A percentile compares a stretch with the other conserved stretches of the same genome.
Conservation (phyloP, 2,888 invertebrate genomes). For the Latrodectus elegans region DNA sequence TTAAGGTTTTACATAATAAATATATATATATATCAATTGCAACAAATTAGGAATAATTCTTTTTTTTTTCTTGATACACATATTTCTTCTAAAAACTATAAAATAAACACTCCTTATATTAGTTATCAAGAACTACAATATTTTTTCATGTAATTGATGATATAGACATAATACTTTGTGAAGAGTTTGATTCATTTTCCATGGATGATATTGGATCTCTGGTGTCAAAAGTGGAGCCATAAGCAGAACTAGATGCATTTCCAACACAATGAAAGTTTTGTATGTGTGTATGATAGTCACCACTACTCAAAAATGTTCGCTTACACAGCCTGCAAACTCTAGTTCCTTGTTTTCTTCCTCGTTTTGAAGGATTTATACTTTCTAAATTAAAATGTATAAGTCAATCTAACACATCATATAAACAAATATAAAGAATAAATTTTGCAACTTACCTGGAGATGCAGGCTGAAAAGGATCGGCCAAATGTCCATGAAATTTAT, state of each 20-base stretch:
- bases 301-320: conserved; percentile 46
- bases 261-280: conserved; percentile 47
- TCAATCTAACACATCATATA: neutral
- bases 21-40: too few relatives aligned
- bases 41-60: too few relatives aligned
- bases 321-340: conserved; percentile 62
- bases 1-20: too few relatives aligned
- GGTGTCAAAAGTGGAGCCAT: conserved; percentile 19
- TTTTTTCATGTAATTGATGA: neutral
- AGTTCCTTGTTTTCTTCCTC: conserved; percentile 59
- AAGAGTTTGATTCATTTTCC: conserved; percentile 59
- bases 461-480: conserved; percentile 17
- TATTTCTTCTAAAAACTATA: too few relatives aligned
- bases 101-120: too few relatives aligned
- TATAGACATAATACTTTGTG: conserved; percentile 35
- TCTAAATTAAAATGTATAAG: conserved; percentile 21
- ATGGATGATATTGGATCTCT: conserved; percentile 42
- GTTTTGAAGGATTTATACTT: conserved; percentile 30
- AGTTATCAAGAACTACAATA: too few relatives aligned
- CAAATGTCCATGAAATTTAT: conserved; percentile 62
- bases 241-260: conserved; percentile 11
- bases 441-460: conserved; percentile 31
- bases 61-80: too few relatives aligned
- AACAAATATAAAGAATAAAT: neutral
- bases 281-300: conserved; percentile 50